Evolutionary conservation across 2,888 invertebrate genomes (phyloP).

Genomic region (Carabus problematicus): DNA sequence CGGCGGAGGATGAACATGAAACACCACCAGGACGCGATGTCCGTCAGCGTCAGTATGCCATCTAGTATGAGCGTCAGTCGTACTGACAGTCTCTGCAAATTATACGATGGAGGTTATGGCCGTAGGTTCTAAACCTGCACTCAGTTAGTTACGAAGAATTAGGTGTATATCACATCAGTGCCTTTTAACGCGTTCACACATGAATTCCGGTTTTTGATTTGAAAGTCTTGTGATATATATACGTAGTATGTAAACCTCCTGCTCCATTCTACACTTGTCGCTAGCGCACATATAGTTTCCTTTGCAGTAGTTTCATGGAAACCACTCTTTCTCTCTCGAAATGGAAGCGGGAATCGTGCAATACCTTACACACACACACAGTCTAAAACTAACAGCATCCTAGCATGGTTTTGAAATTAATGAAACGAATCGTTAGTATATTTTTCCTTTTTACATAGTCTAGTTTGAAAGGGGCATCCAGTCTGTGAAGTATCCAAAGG

Average conservation of each 20-base stretch:
- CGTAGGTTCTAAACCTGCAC: slow-evolving; percentile 64
- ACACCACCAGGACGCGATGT: slow-evolving; percentile 69
- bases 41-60: slow-evolving; percentile 70
- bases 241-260: slow-evolving; percentile 21
- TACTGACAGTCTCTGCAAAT: slow-evolving; percentile 82
- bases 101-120: slow-evolving; percentile 86
- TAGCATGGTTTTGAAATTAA: too few species aligned
- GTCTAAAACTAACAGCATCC: too few species aligned
- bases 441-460: too few species aligned
- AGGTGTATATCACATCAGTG: slow-evolving; percentile 32
- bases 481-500: too few species aligned
- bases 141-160: slow-evolving; percentile 12
- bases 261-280: slow-evolving; percentile 6
- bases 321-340: too few species aligned
- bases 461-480: too few species aligned
- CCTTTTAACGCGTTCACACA: too few species aligned
- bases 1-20: slow-evolving; percentile 66
- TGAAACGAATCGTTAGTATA: too few species aligned
- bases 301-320: background rate
- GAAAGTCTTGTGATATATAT: slow-evolving; percentile 39
- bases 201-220: slow-evolving; percentile 2
- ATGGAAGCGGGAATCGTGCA: too few species aligned
- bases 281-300: slow-evolving; percentile 17
- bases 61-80: slow-evolving; percentile 66
- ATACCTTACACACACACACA: too few species aligned